Percentiles rank a stretch among this genome's conserved stretches.
Conservation (phyloP, 2,113 vertebrate genomes). For the Rhinolophus sinicus region DNA sequence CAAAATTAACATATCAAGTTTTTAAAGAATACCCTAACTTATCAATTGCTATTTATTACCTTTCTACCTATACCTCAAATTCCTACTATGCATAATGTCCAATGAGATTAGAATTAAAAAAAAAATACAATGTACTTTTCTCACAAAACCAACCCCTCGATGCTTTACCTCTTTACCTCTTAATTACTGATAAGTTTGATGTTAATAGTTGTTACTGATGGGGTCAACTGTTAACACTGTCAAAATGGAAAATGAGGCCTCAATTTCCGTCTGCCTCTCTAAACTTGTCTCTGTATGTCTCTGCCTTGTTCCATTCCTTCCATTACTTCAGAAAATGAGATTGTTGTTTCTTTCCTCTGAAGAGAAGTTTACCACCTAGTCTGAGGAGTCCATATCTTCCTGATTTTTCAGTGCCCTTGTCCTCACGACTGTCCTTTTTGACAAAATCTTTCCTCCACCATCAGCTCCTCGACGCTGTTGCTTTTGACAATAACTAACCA, state of each 20-base stretch:
- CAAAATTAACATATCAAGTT: not conserved
- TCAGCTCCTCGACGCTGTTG: not conserved
- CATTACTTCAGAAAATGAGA: not conserved
- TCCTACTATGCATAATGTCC: slow-evolving; percentile 16
- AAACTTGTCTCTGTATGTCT: not conserved
- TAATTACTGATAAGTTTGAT: slow-evolving; percentile 12
- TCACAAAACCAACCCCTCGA: not conserved
- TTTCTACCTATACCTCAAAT: slow-evolving; percentile 13
- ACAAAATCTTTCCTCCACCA: slow-evolving; percentile 22
- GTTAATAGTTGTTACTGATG: not conserved
- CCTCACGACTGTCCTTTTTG: not conserved
- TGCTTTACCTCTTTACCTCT: not conserved
- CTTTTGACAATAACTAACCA: not conserved
- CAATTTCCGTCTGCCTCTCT: not conserved
- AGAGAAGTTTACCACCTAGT: slow-evolving; percentile 1
- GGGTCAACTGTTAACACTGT: slow-evolving; percentile 34
- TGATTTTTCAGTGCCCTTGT: not conserved
- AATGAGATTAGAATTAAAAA: not conserved
- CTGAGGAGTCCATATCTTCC: not conserved
- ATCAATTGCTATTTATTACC: not conserved
- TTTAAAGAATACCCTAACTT: not conserved
- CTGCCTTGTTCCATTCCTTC: not conserved
- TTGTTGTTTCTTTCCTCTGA: not conserved
- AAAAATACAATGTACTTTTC: slow-evolving; percentile 26
- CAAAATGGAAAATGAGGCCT: not conserved